Base-by-base conservation (phyloP, 2,888 invertebrate species). In the Blastobasis adustella region DNA sequence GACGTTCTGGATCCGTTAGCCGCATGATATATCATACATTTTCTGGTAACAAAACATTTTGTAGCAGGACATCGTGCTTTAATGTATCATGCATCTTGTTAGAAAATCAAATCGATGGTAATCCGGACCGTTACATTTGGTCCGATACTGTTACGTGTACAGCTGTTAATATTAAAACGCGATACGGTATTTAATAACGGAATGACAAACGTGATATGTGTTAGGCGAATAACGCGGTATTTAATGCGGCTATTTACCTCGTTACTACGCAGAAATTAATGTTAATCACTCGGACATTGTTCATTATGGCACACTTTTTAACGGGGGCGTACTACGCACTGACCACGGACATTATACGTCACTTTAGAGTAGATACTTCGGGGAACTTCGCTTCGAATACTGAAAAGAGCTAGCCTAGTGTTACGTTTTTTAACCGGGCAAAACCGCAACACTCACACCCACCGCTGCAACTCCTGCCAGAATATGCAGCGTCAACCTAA, bases 91-190 rank as follows among this genome's bases (percentile, higher is more conserved):
- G 47, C 23, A 23, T 23, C 23, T 58, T 53, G 57, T 71, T 65
- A 56, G 61, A 64, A 71, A 73, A 75, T 66, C 69, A 71, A 72
- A 66, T 67, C 56, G 59, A 72, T 73, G 66, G 51, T 67, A 68
- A 73, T 65, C 60, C 52, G 10, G 57, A 67, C 71, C 63, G 71
- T 67, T 76, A 72, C 58, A 53, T 58, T 59, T 51, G 52, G 52
- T 57, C 53, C 60, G 56, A 46, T 48, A 40, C 37, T 57, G 47
- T 52, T 59, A 57, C 49, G 49, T 48, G 43, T 45, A 40, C 45
- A 50, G 50, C 42, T 48, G 38, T n/a, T 53, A 46, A 52, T 45
- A 8, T 39, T 54, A 54, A 49, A 47, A 55, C 41, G 44, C 51
- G 46, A 36, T 47, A 47, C 53, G 58, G 48, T 54, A 55, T 60